phyloP scores from a whole-genome alignment of 1,140 invertebrate genomes.

The Himalopsyche phryganea region DNA sequence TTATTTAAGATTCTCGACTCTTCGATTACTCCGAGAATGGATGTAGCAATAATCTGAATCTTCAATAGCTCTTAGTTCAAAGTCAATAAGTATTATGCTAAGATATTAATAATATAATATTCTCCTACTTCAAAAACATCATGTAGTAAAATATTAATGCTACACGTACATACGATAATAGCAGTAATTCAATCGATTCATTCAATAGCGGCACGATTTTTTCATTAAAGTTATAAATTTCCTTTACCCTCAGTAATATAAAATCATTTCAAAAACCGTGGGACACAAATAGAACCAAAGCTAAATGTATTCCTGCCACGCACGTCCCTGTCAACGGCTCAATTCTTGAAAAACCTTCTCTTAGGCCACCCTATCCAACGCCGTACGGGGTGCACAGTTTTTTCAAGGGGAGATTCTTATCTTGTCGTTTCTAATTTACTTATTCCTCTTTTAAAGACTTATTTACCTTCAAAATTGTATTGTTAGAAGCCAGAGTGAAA shows the following conservation, averaged over 20 bases:
- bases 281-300: conserved; percentile 10
- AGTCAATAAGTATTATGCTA: too few species aligned
- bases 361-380: neutral
- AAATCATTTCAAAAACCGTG: neutral
- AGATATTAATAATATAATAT: too few species aligned
- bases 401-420: conserved; percentile 59
- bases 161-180: too few species aligned
- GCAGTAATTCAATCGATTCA: too few species aligned
- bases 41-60: too few species aligned
- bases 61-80: too few species aligned
- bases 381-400: conserved; percentile 15
- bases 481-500: conserved; percentile 34
- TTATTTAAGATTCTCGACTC: too few species aligned
- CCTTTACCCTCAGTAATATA: neutral
- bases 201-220: too few species aligned
- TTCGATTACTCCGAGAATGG: too few species aligned
- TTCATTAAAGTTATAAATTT: neutral
- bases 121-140: too few species aligned
- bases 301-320: conserved; percentile 32
- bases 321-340: conserved; percentile 31
- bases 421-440: conserved; percentile 65
- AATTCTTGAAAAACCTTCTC: conserved; percentile 8
- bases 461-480: conserved; percentile 59
- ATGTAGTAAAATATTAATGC: too few species aligned
- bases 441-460: conserved; percentile 63